These are phyloP conservation scores for Sepioteuthis lessoniana DNA, from an alignment of 2,888 invertebrate species.

Conservation along the genomic window DNA sequence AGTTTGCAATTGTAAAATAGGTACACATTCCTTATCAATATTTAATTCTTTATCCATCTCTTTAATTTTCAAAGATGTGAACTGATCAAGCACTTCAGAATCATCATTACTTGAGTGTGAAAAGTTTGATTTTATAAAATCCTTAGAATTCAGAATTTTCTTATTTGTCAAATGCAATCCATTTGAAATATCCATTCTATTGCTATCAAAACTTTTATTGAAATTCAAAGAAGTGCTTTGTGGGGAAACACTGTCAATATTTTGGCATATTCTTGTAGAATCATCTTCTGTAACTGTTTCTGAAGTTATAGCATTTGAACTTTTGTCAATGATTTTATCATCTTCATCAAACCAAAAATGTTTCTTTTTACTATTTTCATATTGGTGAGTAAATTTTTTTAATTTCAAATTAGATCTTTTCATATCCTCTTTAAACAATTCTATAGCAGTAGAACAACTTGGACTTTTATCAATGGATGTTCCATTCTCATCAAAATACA, in stretches of 20 bases:
- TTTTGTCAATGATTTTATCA: neutral
- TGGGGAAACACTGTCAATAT: too few species aligned
- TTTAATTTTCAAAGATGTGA: neutral
- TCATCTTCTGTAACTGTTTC: too few species aligned
- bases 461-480: neutral
- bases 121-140: neutral
- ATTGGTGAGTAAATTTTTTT: too few species aligned
- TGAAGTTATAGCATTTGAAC: too few species aligned
- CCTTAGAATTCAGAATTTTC: neutral
- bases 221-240: neutral
- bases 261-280: too few species aligned
- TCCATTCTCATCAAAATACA: neutral
- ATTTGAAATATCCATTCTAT: neutral
- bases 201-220: neutral
- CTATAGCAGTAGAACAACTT: neutral
- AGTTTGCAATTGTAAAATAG: neutral
- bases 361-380: neutral
- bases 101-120: neutral
- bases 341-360: neutral
- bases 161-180: neutral
- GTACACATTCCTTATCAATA: neutral
- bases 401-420: neutral
- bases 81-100: neutral
- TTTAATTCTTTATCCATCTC: neutral
- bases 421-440: neutral